Conservation (phyloP, 2,113 vertebrate genomes). For the Lepus europaeus region DNA sequence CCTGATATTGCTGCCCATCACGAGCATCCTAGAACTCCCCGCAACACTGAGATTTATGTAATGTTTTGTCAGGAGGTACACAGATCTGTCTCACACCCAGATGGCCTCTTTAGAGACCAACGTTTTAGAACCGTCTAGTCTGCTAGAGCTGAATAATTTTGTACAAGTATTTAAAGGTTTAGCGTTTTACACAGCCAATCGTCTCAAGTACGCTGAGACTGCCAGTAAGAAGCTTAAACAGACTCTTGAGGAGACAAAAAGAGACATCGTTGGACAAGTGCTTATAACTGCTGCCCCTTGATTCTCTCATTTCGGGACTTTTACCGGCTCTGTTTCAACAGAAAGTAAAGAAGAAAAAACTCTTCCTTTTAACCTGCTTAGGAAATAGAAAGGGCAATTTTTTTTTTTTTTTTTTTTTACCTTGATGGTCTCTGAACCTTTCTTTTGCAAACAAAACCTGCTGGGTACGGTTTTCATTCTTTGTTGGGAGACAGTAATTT, state of each 20-base stretch:
- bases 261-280: slow-evolving; percentile 82
- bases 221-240: slow-evolving; percentile 82
- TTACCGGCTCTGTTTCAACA: slow-evolving; percentile 83
- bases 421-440: slow-evolving; percentile 73
- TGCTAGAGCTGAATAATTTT: slow-evolving; percentile 76
- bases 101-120: not conserved
- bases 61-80: slow-evolving; percentile 5
- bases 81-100: slow-evolving; percentile 18
- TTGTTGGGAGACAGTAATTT: slow-evolving; percentile 75
- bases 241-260: slow-evolving; percentile 82
- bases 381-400: slow-evolving; percentile 83
- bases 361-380: slow-evolving; percentile 81
- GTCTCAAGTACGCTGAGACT: slow-evolving; percentile 82
- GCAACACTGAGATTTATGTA: not conserved
- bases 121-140: slow-evolving; percentile 67
- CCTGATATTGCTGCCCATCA: not conserved
- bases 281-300: slow-evolving; percentile 74
- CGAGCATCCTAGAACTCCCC: not conserved
- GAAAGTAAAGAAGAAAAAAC: slow-evolving; percentile 77
- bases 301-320: slow-evolving; percentile 83
- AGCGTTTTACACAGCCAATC: slow-evolving; percentile 82
- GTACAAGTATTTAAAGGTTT: slow-evolving; percentile 80
- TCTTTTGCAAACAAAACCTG: slow-evolving; percentile 73
- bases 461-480: slow-evolving; percentile 45
- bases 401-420: not conserved